Evolutionary conservation across 1,140 invertebrate species (phyloP), one percentile per base, ranked within the genome.

Genomic region (Sogatella furcifera): DNA sequence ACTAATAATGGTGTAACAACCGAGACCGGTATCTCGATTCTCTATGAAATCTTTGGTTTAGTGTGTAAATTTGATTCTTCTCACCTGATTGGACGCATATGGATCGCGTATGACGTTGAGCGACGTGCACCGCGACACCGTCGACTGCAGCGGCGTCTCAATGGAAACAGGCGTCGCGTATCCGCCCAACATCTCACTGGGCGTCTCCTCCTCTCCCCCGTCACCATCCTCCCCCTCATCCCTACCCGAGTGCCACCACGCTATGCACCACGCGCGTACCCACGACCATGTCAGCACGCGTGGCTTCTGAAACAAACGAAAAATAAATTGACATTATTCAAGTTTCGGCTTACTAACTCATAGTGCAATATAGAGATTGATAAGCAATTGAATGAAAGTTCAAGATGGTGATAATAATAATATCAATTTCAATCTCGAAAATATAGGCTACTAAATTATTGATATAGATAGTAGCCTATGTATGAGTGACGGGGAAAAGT

Each of bases 141-240:
- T 84, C 68, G 86, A 85, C 71, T 88, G 85, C 57, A 92, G 77
- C 44, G 89, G 89, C 57, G 90, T 94, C 70, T 94, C 91, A 21
- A 85, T 82, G 9, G 89, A 92, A 21, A 90, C 81, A 9, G 90
- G 89, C 34, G 90, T 94, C n/a, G 85, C 85, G 71, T 84, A 88
- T 8, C 83, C 84, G 6, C 2, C 24, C 24, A 28, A 6, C 67
- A 82, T 81, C 63, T 83, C 83, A 13, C 77, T 88, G 74, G 76
- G 84, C 75, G 65, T 79, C 31, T 79, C 80, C 1, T 80, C 80
- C 34, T 38, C 34, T 24, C 77, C 74, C 43, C 82, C 84, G 61
- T 88, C 82, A 60, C 77, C 79, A 55, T 84, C n/a, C n/a, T n/a
- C 83, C 41, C 88, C 88, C 44, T 85, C 81, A 60, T 90, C 88